Evolutionary conservation across 2,797 vertebrate species (phyloP).

Genomic region (Anguilla obscura): DNA sequence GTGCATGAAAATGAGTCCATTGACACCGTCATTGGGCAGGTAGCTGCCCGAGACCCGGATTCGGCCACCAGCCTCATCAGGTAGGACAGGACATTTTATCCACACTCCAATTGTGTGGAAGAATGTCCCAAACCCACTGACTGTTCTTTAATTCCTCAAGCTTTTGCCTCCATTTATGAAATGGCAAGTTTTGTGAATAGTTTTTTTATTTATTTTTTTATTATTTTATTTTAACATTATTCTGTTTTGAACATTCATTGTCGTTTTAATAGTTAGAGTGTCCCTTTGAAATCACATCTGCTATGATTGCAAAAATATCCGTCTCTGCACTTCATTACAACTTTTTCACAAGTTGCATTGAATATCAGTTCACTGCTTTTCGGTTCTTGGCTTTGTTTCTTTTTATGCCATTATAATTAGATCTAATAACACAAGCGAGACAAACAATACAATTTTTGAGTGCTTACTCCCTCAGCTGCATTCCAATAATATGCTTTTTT

Average conservation of each 20-base stretch:
- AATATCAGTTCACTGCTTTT: background rate
- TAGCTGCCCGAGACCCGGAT: constrained; percentile 89
- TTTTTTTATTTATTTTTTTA: too few relatives aligned
- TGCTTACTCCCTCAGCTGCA: constrained; percentile 42
- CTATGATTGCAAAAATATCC: background rate
- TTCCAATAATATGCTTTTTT: constrained; percentile 56
- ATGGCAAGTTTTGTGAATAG: background rate
- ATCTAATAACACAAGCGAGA: background rate
- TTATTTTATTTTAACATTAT: background rate
- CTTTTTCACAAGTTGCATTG: background rate
- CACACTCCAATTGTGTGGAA: background rate
- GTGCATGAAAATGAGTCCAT: constrained; percentile 91
- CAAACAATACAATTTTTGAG: constrained; percentile 14
- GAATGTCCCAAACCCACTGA: background rate
- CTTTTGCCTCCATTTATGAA: background rate
- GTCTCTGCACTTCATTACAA: background rate
- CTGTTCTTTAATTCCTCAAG: background rate
- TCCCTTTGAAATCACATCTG: background rate
- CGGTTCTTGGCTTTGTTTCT: background rate
- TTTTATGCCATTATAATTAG: background rate
- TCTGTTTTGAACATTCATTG: background rate
- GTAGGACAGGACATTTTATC: constrained; percentile 62
- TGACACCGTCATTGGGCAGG: constrained; percentile 87
- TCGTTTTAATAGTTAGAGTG: background rate
- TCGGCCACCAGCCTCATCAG: constrained; percentile 82